These are phyloP conservation scores for Desoria tigrina DNA, from an alignment of 2,888 invertebrate species.

Conservation along the genomic window DNA sequence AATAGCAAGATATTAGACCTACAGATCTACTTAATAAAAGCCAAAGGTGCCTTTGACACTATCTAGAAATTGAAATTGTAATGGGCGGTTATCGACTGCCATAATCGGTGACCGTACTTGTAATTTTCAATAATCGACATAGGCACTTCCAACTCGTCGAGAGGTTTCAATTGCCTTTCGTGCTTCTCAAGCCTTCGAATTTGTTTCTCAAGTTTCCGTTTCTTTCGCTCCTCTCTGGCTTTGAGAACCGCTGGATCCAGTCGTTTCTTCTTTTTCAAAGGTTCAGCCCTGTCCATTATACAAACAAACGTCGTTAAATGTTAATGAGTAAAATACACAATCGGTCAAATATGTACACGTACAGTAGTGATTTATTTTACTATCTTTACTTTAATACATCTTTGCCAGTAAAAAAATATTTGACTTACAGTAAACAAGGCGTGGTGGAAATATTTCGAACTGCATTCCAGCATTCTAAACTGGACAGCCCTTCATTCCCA, in stretches of 20 bases:
- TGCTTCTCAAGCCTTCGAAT: constrained; percentile 79
- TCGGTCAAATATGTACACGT: too few relatives aligned
- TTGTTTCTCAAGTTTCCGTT: constrained; percentile 81
- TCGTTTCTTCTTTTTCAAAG: constrained; percentile 85
- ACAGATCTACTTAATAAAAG: too few relatives aligned
- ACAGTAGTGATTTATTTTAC: not conserved
- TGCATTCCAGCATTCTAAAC: not conserved
- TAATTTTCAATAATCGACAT: constrained; percentile 66
- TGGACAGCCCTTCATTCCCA: too few relatives aligned
- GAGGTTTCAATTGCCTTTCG: constrained; percentile 81
- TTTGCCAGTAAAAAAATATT: not conserved
- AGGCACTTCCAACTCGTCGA: constrained; percentile 81
- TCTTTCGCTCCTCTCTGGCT: constrained; percentile 77
- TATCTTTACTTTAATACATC: not conserved
- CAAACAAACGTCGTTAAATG: too few relatives aligned
- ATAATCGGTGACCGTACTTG: constrained; percentile 61
- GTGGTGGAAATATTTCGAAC: constrained; percentile 3
- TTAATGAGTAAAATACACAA: too few relatives aligned
- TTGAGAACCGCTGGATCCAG: constrained; percentile 78
- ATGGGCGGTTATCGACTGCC: too few relatives aligned
- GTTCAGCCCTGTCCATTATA: constrained; percentile 72
- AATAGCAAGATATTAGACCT: constrained; percentile 8
- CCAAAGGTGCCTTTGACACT: too few relatives aligned
- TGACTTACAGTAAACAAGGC: constrained; percentile 2
- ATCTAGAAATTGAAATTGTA: too few relatives aligned